Evolutionary conservation across 2,113 vertebrate species (phyloP), one percentile per base, ranked within the genome.

Genomic region (Pycnonotus jocosus): DNA sequence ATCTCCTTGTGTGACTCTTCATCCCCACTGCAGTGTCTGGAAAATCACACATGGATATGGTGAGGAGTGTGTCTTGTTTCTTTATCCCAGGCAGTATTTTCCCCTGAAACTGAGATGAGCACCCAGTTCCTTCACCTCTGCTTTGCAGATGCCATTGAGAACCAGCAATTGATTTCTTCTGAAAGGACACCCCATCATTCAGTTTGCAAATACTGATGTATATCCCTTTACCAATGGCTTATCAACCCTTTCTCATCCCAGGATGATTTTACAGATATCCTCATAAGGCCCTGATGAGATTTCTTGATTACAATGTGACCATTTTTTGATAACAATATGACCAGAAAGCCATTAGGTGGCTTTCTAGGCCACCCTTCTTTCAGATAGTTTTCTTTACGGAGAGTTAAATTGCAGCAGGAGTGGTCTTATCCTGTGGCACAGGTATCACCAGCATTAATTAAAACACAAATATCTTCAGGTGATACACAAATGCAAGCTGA

Each of bases 1-100:
- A 3, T 47, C 12, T 51, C 35, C 61, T 54, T 35, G 51, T 31
- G 48, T 13, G 27, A 28, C 24, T 33, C 15, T 60, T 68, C 48
- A 30, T 33, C 12, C 8, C 7, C 5, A 3, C 3, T 74, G 42
- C 69, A 65, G 37, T 30, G 45, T 48, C 37, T 72, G 62, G 53
- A 61, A 45, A 60, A 23, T 35, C 16, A 24, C 4, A 1, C 3
- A 2, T 6, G 35, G 38, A 7, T 48, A 20, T 0, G 1, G 17
- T 25, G 35, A 66, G 58, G 54, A 66, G 4, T 1, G 0, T 6
- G 10, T 35, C n/a, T 48, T 61, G 7, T 21, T 86, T 31, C 77
- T 65, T 53, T 57, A 81, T 53, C 10, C 22, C 15, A 25, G n/a
- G 13, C n/a, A 86, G 11, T 2, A 3, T 47, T 45, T 77, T 58